phyloP scores from a whole-genome alignment of 2,113 vertebrate species.

The Bubalus kerabau region DNA sequence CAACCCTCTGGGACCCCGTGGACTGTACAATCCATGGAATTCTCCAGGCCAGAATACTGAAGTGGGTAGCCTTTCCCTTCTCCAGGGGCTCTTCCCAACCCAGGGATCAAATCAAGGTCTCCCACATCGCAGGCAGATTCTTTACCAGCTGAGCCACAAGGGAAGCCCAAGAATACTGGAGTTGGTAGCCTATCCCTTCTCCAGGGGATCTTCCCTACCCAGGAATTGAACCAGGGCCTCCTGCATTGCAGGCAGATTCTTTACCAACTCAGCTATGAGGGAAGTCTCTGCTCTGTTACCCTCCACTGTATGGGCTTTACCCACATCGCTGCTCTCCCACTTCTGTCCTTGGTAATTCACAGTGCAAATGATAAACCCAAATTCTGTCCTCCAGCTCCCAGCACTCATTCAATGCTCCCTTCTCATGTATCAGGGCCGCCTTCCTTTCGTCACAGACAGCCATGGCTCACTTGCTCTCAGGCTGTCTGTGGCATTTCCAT shows the following conservation, averaged over 20 bases:
- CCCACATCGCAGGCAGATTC: neutral
- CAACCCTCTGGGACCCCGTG: fast-evolving
- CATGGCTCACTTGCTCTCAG: neutral
- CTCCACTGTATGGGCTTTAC: neutral
- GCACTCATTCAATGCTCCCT: neutral
- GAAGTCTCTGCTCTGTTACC: neutral
- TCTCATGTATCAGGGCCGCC: neutral
- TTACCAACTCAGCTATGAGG: neutral
- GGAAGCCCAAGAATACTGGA: neutral
- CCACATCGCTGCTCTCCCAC: neutral
- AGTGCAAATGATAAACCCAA: neutral
- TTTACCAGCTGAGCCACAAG: neutral
- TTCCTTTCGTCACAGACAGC: neutral
- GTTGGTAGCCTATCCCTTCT: neutral
- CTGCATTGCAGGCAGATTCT: neutral
- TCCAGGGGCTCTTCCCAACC: neutral
- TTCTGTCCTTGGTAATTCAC: neutral
- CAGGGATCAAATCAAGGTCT: neutral
- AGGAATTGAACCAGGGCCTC: neutral
- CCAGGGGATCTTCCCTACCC: neutral
- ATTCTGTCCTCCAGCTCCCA: neutral
- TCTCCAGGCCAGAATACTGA: neutral
- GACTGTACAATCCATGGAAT: neutral
- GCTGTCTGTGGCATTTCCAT: neutral
- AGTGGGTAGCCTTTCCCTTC: neutral